A percentile compares a stretch with the other conserved stretches of the same genome.
Conservation (phyloP, 2,113 vertebrate genomes). For the Brienomyrus longianalis region DNA sequence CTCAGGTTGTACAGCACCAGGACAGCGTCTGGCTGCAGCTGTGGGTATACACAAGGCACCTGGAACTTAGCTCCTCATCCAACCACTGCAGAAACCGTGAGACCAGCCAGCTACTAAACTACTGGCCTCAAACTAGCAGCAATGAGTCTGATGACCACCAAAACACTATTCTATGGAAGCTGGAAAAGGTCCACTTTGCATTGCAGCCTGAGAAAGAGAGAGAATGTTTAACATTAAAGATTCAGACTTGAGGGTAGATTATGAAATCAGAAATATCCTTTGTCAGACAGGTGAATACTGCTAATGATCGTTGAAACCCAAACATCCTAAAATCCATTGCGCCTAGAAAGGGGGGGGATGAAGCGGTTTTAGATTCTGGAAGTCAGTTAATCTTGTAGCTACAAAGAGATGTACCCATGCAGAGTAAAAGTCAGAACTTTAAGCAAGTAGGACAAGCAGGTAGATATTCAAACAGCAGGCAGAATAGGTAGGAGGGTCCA, state of each 20-base stretch:
- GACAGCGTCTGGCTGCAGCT: slow-evolving; percentile 78
- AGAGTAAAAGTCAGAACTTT: neutral
- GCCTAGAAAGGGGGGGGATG: neutral
- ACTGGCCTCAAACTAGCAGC: neutral
- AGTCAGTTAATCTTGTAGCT: neutral
- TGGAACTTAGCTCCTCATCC: neutral
- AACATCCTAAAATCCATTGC: neutral
- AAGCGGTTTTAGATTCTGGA: neutral
- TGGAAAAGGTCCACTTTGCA: neutral
- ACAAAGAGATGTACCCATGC: neutral
- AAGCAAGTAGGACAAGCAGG: neutral
- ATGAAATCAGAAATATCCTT: neutral
- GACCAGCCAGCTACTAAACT: neutral
- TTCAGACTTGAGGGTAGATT: neutral
- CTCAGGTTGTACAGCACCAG: slow-evolving; percentile 79
- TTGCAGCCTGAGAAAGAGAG: neutral
- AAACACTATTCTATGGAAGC: neutral
- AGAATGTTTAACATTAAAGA: neutral
- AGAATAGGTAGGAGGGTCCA: neutral
- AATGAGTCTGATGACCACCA: neutral
- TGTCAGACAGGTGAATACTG: neutral
- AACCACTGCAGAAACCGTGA: neutral
- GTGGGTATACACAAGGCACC: slow-evolving; percentile 20
- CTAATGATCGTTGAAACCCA: neutral
- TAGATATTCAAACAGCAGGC: neutral